Conservation (phyloP, 1,140 invertebrate genomes). For the honey bee (Apis mellifera) region DNA sequence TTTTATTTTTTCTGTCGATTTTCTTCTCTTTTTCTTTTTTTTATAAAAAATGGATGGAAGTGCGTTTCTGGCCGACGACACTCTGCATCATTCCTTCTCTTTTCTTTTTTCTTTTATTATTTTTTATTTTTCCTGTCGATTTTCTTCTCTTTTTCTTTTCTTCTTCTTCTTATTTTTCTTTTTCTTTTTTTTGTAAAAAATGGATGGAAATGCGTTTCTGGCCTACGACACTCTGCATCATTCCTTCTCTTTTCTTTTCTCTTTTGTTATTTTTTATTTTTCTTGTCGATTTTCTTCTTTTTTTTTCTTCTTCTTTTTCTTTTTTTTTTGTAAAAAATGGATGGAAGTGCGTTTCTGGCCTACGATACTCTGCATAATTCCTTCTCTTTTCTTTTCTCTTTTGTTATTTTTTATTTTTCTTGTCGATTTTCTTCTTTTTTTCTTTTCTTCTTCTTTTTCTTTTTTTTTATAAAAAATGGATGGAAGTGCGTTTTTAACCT, state of each 20-base stretch:
- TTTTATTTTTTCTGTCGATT: too few species aligned
- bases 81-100: conserved; percentile 6
- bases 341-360: conserved; percentile 22
- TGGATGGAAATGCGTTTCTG: conserved; percentile 24
- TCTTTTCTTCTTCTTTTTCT: background rate
- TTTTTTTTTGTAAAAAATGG: background rate
- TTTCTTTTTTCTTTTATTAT: too few species aligned
- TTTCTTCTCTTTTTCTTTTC: background rate
- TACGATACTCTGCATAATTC: conserved; percentile 14
- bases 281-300: too few species aligned
- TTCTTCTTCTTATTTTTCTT: background rate
- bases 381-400: background rate
- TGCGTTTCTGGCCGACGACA: conserved; percentile 10
- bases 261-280: too few species aligned
- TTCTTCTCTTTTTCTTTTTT: background rate
- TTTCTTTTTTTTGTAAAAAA: background rate
- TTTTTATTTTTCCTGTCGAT: too few species aligned
- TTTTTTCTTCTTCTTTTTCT: background rate
- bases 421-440: too few species aligned
- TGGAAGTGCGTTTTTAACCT: conserved; percentile 17
- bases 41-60: conserved; percentile 20
- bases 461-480: background rate
- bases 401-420: too few species aligned
- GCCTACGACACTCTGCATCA: conserved; percentile 21
- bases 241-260: background rate